Evolutionary conservation across 2,113 vertebrate genomes (phyloP), one percentile per base, ranked within the genome.

Genomic region (Lophius piscatorius): DNA sequence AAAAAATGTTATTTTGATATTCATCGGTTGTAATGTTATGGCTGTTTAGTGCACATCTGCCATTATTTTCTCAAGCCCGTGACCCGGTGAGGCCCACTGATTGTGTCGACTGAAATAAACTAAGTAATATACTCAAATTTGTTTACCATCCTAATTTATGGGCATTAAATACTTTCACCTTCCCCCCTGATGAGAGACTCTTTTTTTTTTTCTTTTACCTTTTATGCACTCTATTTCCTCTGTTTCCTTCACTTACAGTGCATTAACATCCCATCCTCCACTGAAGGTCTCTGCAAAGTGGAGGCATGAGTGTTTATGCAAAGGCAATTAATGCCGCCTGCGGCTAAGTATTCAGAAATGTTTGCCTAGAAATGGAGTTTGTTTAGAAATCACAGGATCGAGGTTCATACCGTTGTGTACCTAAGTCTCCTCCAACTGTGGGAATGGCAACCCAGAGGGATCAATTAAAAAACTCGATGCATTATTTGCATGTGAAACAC

Each of bases 401-500:
- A 80, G 74, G 82, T 85, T 84, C 74, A 80, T 56, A 84, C 55
- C 45, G 55, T 40, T 63, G 80, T 68, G 58, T 87, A 76, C 39
- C 59, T 71, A 63, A 82, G 64, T 74, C 63, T 70, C 45, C 52
- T 54, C 63, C 61, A 62, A 77, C 77, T 75, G 57, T 65, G 64
- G 76, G 76, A 75, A 66, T 75, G 45, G 72, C 61, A 77, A 47
- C 88, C 88, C 88, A 89, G 59, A 82, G 91, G 91, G 86, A 91
- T 90, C 89, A 90, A 91, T 91, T 90, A 91, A 88, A 87, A 35
- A 59, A 29, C 29, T 9, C 9, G 9, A 10, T 31, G 8, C 26
- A 1, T 28, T 31, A 31, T n/a, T n/a, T n/a, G n/a, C n/a, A n/a
- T n/a, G n/a, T n/a, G 45, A 56, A 9, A 55, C 45, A 28, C 36